Percentiles rank a stretch among this genome's conserved stretches.
Conservation (phyloP, 2,888 invertebrate species). For the Xestobium rufovillosum region DNA sequence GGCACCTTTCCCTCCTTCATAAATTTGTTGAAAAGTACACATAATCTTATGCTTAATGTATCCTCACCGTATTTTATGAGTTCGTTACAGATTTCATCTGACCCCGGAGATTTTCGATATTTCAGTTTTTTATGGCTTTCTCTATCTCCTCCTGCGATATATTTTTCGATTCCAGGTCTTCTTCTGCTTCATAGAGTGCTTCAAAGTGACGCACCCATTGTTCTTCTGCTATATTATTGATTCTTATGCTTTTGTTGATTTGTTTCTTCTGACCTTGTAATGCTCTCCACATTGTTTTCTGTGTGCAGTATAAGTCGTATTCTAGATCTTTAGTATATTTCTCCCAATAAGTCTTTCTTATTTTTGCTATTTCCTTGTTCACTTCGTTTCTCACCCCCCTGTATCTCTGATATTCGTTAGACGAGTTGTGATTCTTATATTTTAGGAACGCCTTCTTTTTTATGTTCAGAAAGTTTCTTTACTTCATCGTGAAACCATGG, state of each 20-base stretch:
- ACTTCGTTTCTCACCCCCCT: too few species aligned
- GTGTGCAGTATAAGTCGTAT: conserved; percentile 7
- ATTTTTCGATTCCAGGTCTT: background rate
- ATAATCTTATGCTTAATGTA: conserved; percentile 1
- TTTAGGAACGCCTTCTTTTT: conserved; percentile 7
- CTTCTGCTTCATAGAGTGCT: conserved; percentile 1
- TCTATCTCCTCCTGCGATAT: conserved; percentile 2
- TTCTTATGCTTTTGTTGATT: conserved; percentile 5
- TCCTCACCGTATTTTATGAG: conserved; percentile 5
- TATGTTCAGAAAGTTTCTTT: too few species aligned
- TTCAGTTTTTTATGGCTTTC: too few species aligned
- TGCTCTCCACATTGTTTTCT: conserved; percentile 9
- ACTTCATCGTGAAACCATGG: too few species aligned
- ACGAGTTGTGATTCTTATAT: too few species aligned
- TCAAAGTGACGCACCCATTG: too few species aligned
- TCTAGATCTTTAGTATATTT: conserved; percentile 2
- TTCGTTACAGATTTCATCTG: conserved; percentile 7
- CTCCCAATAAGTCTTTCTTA: conserved; percentile 3
- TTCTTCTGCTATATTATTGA: too few species aligned
- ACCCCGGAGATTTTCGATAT: conserved; percentile 8
- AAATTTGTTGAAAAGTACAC: conserved; percentile 1
- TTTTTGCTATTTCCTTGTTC: too few species aligned
- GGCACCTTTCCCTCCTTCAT: conserved; percentile 3
- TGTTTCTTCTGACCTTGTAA: conserved; percentile 3
- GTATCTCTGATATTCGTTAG: too few species aligned